Evolutionary conservation across 1,140 invertebrate genomes (phyloP).

Genomic region (Bombus sylvicola): DNA sequence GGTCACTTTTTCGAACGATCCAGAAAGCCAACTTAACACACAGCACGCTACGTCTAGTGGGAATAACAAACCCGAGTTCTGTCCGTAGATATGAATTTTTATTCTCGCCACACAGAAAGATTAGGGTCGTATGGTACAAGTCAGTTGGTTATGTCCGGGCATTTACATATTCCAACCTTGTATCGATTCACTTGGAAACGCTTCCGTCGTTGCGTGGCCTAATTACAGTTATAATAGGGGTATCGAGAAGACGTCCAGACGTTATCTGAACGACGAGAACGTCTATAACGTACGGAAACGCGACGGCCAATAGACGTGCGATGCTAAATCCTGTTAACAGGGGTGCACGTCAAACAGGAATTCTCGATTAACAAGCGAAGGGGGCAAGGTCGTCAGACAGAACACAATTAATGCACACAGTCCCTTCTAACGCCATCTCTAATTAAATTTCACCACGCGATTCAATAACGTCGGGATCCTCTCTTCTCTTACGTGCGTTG

Average conservation of each 20-base stretch:
- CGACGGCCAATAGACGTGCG: conserved; percentile 31
- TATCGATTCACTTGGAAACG: conserved; percentile 31
- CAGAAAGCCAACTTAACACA: not conserved
- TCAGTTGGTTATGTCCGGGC: not conserved
- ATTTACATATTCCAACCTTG: not conserved
- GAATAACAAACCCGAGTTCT: not conserved
- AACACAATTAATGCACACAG: conserved; percentile 16
- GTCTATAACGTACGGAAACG: conserved; percentile 27
- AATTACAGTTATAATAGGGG: conserved; percentile 40
- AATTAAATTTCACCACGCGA: conserved; percentile 24
- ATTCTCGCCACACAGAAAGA: conserved; percentile 6
- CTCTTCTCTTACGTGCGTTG: not conserved
- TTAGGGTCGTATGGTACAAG: too few species aligned
- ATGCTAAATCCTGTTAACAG: conserved; percentile 32
- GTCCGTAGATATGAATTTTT: conserved; percentile 12
- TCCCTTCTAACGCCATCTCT: not conserved
- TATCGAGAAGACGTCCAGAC: conserved; percentile 33
- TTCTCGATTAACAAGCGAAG: conserved; percentile 22
- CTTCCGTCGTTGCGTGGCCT: conserved; percentile 29
- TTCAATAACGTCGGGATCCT: conserved; percentile 28
- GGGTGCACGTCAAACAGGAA: conserved; percentile 30
- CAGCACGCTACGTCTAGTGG: not conserved
- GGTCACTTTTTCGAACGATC: not conserved
- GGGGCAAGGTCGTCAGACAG: conserved; percentile 24
- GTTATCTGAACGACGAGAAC: conserved; percentile 28